Evolutionary conservation across 2,888 invertebrate genomes (phyloP), one percentile per base, ranked within the genome.

Genomic region (Oxyteleia sp.): DNA sequence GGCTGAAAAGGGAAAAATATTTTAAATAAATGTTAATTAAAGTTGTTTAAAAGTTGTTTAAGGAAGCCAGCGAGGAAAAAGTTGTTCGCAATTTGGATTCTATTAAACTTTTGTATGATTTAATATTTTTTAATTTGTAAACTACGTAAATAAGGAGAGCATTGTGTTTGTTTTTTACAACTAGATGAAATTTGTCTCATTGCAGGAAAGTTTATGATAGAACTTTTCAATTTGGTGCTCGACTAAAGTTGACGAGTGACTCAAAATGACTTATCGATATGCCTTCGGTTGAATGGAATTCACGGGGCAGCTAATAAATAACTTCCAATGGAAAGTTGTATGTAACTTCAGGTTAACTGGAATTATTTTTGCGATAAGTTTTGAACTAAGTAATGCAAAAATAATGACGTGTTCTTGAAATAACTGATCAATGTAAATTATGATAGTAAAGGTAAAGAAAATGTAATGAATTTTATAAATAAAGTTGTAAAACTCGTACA

Each of bases 211-310:
- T 57, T 69, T 57, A 57, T 57, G 57, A 45, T 29, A 35, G 69
- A 69, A 69, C 69, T 69, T 69, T 69, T 69, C 57, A 57, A 69
- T 69, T 69, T 47, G 57, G 23, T 47, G 23, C 69, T 69, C 20
- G n/a, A 35, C 2, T 10, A 13, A 57, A 45, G 69, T 57, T 57
- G n/a, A 7, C 29, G 23, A 47, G 29, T 7, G 32, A 57, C 57
- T 69, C 69, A 23, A 57, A 57, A 53, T 69, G 29, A 69, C 69
- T 69, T 53, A 57, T 69, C 23, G 35, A 26, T 55, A 57, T 57
- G 69, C 53, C 15, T 23, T 69, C 41, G n/a, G 47, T 8, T 47
- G 35, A 69, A 47, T 47, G 35, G 47, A 53, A 57, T 57, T 47
- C 32, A 47, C 26, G 35, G 43, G 57, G 45, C 45, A 68, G 55